Conservation (phyloP, 2,113 vertebrate genomes). For the Cynoglossus semilaevis region DNA sequence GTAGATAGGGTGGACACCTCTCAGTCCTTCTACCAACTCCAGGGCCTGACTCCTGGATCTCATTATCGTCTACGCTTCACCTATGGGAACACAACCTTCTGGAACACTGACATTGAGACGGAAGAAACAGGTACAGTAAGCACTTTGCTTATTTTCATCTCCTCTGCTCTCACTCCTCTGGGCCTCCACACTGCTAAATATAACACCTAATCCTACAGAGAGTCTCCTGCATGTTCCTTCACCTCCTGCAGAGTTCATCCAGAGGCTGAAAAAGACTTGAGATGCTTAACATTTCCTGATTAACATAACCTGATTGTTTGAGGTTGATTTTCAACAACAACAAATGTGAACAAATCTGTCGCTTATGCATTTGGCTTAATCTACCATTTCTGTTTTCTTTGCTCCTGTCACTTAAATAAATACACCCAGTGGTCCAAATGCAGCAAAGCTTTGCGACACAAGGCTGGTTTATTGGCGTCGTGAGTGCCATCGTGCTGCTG, state of each 20-base stretch:
- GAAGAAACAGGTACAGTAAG: slow-evolving; percentile 69
- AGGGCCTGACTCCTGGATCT: slow-evolving; percentile 76
- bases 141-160: slow-evolving; percentile 44
- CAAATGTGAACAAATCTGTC: slow-evolving; percentile 21
- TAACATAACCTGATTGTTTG: no score
- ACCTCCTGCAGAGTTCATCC: slow-evolving; percentile 53
- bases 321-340: no score
- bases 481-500: slow-evolving; percentile 81
- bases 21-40: slow-evolving; percentile 77
- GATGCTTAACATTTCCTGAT: no score
- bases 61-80: slow-evolving; percentile 70
- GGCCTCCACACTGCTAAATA: slow-evolving; percentile 53
- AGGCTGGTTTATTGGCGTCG: slow-evolving; percentile 89
- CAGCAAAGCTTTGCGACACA: slow-evolving; percentile 76
- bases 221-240: slow-evolving; percentile 27
- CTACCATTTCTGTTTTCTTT: slow-evolving; percentile 17
- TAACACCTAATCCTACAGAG: slow-evolving; percentile 38
- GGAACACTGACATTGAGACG: slow-evolving; percentile 65
- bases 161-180: slow-evolving; percentile 27
- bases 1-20: slow-evolving; percentile 72
- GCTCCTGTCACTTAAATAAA: neutral
- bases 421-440: slow-evolving; percentile 45
- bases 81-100: slow-evolving; percentile 63
- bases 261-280: slow-evolving; percentile 20
- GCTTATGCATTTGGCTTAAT: slow-evolving; percentile 26